These are phyloP conservation scores for Clanis bilineata DNA, from an alignment of 2,888 invertebrate genomes.

Conservation along the genomic window DNA sequence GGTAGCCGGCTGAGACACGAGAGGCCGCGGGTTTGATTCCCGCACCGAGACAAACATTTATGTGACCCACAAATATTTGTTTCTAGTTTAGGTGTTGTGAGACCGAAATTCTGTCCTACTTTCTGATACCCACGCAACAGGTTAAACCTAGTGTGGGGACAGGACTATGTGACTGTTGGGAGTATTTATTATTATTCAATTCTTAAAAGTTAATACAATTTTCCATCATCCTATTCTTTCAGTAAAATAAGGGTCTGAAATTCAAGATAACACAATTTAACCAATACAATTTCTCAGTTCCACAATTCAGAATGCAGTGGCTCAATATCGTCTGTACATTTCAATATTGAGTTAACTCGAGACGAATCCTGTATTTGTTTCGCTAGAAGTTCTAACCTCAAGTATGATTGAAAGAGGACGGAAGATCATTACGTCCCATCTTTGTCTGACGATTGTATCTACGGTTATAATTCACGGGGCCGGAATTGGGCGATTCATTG, in stretches of 20 bases:
- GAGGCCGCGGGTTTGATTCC: no score
- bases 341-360: neutral
- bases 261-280: neutral
- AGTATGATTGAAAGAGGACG: conserved; percentile 2
- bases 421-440: neutral
- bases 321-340: neutral
- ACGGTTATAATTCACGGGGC: neutral
- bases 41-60: no score
- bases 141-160: no score
- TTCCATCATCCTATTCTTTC: neutral
- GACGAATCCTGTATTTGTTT: neutral
- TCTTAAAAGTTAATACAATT: neutral
- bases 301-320: neutral
- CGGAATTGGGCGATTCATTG: neutral
- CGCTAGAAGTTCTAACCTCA: neutral
- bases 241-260: neutral
- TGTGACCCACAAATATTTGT: no score
- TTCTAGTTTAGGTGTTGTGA: no score
- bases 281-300: neutral
- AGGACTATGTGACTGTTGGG: no score
- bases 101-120: no score
- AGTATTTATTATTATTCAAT: no score
- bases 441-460: conserved; percentile 2
- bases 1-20: no score
- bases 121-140: no score